Evolutionary conservation across 2,888 invertebrate species (phyloP).

Genomic region (Itoplectis maculator): DNA sequence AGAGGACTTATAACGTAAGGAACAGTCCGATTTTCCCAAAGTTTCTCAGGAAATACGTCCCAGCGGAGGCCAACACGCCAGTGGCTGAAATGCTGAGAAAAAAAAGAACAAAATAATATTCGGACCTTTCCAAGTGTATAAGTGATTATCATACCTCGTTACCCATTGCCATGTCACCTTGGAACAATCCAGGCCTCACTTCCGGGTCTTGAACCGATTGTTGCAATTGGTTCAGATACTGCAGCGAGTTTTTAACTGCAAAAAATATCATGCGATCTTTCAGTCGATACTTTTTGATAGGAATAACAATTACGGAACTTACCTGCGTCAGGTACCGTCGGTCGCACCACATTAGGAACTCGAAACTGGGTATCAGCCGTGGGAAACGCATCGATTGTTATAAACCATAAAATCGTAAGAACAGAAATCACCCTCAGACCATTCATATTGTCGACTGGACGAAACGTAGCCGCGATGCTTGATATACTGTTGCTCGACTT

Average conservation of each 20-base stretch:
- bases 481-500: not conserved
- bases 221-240: slow-evolving; percentile 68
- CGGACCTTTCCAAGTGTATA: too few relatives aligned
- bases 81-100: slow-evolving; percentile 85
- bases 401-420: not conserved
- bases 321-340: slow-evolving; percentile 85
- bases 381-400: slow-evolving; percentile 27
- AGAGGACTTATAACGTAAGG: slow-evolving; percentile 88
- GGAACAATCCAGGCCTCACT: slow-evolving; percentile 88
- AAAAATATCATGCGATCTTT: not conserved
- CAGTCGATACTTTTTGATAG: not conserved
- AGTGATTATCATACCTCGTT: slow-evolving; percentile 83
- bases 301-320: slow-evolving; percentile 66
- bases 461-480: not conserved
- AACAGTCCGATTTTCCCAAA: slow-evolving; percentile 88
- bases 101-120: not conserved
- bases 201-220: slow-evolving; percentile 87
- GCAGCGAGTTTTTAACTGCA: slow-evolving; percentile 66
- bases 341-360: slow-evolving; percentile 84
- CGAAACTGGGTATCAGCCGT: slow-evolving; percentile 38
- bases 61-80: slow-evolving; percentile 88
- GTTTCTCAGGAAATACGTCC: slow-evolving; percentile 88
- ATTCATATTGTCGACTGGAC: not conserved
- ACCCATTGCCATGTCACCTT: slow-evolving; percentile 89
- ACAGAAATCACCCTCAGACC: not conserved